Evolutionary conservation across 2,888 invertebrate species (phyloP), one percentile per base, ranked within the genome.

Genomic region (Gisinianus flammeolus): DNA sequence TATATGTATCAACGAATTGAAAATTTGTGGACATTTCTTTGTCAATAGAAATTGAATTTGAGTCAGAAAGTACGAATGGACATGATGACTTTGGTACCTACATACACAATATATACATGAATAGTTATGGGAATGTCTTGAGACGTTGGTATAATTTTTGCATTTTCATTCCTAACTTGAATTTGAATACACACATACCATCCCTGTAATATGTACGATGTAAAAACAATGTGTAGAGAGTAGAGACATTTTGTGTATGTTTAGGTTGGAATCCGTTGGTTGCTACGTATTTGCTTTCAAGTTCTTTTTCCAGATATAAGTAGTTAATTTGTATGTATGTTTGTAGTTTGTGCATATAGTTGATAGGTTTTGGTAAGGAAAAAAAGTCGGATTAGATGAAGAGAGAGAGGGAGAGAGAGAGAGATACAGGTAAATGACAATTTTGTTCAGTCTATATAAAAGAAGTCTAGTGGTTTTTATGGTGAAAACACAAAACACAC

Each of bases 401-500:
- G 58, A 26, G 64, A 26, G 28, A 26, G 28, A 22, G 28, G 28
- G 52, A 69, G 16, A 30, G 54, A 54, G 28, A 58, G 72, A 72
- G n/a, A 44, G 28, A 24, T 64, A 74, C 35, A 74, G 22, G 67
- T 66, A 74, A 74, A 74, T 74, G 66, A 64, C 74, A 74, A 74
- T 44, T 62, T 62, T 62, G 26, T 22, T 44, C 44, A 44, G 44
- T 44, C 44, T 44, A 44, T 44, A 44, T 44, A 44, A 44, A 44
- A 44, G 44, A 44, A 44, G 44, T 44, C 44, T 74, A 28, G 74
- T 74, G 66, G 74, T 67, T 67, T 74, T 67, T 73, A 73, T 66
- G 33, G 62, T 56, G 30, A 74, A 74, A 74, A 74, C 66, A 74
- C 74, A 74, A 62, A 74, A 74, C 74, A 74, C 74, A 74, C 74